A percentile compares a stretch with the other conserved stretches of the same genome.
Evolutionary conservation across 2,797 vertebrate species (phyloP).

Genomic region (Malacoctenus gilli): DNA sequence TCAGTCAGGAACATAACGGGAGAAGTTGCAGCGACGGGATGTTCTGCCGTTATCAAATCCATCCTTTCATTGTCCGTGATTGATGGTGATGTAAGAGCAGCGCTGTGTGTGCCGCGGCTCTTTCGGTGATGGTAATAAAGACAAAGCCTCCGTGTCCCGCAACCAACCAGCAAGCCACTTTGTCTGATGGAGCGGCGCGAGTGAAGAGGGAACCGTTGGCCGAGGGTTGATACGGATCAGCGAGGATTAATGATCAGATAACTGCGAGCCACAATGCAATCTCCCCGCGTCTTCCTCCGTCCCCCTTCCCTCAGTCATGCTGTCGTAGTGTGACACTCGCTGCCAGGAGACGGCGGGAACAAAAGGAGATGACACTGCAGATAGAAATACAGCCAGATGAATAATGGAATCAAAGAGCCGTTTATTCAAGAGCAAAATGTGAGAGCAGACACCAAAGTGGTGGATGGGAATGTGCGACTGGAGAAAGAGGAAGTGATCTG

Average conservation of each 20-base stretch:
- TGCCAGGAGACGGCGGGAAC: conserved; percentile 32
- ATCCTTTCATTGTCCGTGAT: conserved; percentile 34
- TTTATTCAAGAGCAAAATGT: conserved; percentile 1
- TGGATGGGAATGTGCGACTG: background rate
- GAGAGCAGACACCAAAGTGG: background rate
- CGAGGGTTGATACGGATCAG: conserved; percentile 71
- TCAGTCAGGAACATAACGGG: conserved; percentile 10
- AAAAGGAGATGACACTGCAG: conserved; percentile 12
- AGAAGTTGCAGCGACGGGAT: conserved; percentile 25
- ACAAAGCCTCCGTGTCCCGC: conserved; percentile 64
- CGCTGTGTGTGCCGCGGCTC: conserved; percentile 21
- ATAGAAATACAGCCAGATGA: conserved; percentile 23
- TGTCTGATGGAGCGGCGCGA: conserved; percentile 62
- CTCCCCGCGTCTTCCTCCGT: conserved; percentile 48
- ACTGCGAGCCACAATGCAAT: conserved; percentile 66
- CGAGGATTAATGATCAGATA: conserved; percentile 76
- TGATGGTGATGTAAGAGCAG: conserved; percentile 58
- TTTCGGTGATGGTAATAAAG: conserved; percentile 61
- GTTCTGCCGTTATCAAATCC: conserved; percentile 38
- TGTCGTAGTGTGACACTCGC: conserved; percentile 37
- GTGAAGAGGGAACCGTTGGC: conserved; percentile 54
- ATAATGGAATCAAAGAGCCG: conserved; percentile 1
- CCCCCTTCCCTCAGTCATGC: conserved; percentile 43
- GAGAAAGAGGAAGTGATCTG: no score
- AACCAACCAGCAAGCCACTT: conserved; percentile 59